Evolutionary conservation across 2,888 invertebrate genomes (phyloP).

Genomic region (Clunio marinus): DNA sequence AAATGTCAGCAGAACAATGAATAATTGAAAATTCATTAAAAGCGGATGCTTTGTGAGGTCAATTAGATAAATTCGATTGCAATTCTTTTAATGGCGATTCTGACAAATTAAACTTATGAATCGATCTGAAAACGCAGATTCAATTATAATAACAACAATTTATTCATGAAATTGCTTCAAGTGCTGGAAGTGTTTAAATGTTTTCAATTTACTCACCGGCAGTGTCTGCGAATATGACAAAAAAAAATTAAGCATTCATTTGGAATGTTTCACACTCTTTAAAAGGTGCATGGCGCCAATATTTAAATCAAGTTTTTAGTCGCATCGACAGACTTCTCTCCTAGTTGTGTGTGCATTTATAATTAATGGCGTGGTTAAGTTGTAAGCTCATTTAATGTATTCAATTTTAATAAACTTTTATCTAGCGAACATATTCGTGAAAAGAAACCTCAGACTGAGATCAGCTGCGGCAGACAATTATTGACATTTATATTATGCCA

Average conservation of each 20-base stretch:
- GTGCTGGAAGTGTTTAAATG: too few relatives aligned
- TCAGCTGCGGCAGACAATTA: slow-evolving; percentile 31
- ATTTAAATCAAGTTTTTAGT: background rate
- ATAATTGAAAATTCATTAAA: too few relatives aligned
- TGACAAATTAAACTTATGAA: too few relatives aligned
- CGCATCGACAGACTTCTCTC: background rate
- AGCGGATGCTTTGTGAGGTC: too few relatives aligned
- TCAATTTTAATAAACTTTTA: background rate
- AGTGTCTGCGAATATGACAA: background rate
- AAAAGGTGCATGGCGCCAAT: slow-evolving; percentile 10
- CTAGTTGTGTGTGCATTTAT: background rate
- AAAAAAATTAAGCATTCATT: background rate
- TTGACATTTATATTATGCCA: slow-evolving; percentile 29
- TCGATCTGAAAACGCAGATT: too few relatives aligned
- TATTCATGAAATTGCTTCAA: too few relatives aligned
- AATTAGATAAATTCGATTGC: slow-evolving; percentile 15
- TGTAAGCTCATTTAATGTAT: background rate
- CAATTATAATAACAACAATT: too few relatives aligned
- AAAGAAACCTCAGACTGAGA: background rate
- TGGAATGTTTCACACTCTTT: background rate
- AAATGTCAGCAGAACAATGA: too few relatives aligned
- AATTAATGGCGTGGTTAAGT: background rate
- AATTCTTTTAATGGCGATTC: too few relatives aligned
- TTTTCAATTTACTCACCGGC: too few relatives aligned
- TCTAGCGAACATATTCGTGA: background rate